Conservation (phyloP, 2,113 vertebrate species). For the Chloropsis cyanopogon region DNA sequence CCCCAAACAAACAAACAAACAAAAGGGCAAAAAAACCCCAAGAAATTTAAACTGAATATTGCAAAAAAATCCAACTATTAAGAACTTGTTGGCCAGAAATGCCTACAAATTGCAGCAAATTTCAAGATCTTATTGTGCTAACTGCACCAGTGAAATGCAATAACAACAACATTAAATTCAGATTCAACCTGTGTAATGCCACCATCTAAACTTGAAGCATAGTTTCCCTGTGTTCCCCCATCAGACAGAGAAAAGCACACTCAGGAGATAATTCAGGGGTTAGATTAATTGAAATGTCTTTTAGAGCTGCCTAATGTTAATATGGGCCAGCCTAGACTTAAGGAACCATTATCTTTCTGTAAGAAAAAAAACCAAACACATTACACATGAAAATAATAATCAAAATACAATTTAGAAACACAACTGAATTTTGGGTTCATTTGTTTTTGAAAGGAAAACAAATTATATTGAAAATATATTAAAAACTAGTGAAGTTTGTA, state of each 20-base stretch:
- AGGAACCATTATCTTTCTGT: not conserved
- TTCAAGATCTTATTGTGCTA: not conserved
- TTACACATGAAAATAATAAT: not conserved
- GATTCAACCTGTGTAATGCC: not conserved
- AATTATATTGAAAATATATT: not conserved
- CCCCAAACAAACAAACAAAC: not conserved
- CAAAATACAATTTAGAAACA: not conserved
- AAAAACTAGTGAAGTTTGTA: not conserved
- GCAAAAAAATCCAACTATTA: not conserved
- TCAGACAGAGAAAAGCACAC: not conserved
- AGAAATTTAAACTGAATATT: not conserved
- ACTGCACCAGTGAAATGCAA: not conserved
- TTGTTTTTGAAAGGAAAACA: not conserved
- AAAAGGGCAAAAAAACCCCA: not conserved
- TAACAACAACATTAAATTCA: not conserved
- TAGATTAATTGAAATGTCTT: not conserved
- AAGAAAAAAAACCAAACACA: not conserved
- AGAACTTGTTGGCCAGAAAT: not conserved
- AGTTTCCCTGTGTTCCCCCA: not conserved
- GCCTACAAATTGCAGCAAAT: not conserved
- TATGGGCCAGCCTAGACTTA: not conserved
- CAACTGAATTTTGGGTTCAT: not conserved
- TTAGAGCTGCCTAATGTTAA: not conserved
- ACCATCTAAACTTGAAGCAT: not conserved
- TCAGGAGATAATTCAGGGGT: not conserved